Evolutionary conservation across 2,113 vertebrate species (phyloP).

Genomic region (Pongo pygmaeus): DNA sequence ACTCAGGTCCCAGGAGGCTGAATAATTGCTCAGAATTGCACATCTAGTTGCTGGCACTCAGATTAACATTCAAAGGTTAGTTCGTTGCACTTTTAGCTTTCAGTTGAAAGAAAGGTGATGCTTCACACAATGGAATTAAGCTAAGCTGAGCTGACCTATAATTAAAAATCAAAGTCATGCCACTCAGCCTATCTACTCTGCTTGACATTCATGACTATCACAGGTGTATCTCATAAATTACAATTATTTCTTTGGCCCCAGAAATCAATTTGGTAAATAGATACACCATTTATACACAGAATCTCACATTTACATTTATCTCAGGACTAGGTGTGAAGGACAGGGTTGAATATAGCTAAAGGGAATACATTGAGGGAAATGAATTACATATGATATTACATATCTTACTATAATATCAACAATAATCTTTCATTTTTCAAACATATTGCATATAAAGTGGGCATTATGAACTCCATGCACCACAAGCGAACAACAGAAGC

Average conservation of each 20-base stretch:
- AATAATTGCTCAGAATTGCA: background rate
- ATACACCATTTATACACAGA: background rate
- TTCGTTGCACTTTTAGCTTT: background rate
- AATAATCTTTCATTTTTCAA: constrained; percentile 64
- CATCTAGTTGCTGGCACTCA: background rate
- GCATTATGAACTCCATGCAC: constrained; percentile 14
- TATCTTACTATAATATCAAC: constrained; percentile 40
- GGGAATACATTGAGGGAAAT: background rate
- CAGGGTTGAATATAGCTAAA: background rate
- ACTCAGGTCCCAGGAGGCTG: background rate
- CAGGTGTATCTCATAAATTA: constrained; percentile 62
- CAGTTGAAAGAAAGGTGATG: background rate
- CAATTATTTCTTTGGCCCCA: constrained; percentile 45
- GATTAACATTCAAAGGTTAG: constrained; percentile 9
- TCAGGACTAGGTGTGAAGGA: constrained; percentile 30
- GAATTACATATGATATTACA: constrained; percentile 19
- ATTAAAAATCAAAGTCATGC: constrained; percentile 70
- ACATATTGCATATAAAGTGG: constrained; percentile 49
- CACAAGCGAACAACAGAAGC: constrained; percentile 37
- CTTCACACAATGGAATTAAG: constrained; percentile 38
- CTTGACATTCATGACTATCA: constrained; percentile 65
- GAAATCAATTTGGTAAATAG: constrained; percentile 55
- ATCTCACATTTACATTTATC: constrained; percentile 49
- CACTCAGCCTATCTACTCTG: background rate
- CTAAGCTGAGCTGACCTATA: constrained; percentile 54